Evolutionary conservation across 2,797 vertebrate species (phyloP).

Genomic region (Anas acuta): DNA sequence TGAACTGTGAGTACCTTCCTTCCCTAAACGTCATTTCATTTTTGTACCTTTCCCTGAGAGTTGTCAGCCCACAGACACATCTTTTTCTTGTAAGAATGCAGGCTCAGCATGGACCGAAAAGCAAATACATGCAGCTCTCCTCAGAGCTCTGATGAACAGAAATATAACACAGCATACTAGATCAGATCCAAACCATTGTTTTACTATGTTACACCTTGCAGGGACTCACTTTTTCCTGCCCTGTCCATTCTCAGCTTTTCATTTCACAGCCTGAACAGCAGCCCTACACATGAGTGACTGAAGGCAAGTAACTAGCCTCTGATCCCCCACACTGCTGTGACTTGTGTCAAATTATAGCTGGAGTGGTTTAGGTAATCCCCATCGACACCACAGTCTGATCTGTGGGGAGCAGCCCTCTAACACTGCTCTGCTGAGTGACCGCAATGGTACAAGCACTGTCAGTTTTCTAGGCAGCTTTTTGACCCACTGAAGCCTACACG

Average conservation of each 20-base stretch:
- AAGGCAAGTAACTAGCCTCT: neutral
- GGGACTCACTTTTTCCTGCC: neutral
- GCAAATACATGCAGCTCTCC: neutral
- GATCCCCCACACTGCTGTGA: neutral
- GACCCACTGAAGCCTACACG: neutral
- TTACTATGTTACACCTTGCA: neutral
- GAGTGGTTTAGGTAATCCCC: neutral
- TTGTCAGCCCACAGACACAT: neutral
- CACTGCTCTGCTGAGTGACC: neutral
- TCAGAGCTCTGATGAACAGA: neutral
- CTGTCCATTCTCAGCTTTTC: neutral
- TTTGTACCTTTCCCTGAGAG: neutral
- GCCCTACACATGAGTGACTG: neutral
- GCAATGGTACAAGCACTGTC: neutral
- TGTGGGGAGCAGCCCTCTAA: conserved; percentile 11
- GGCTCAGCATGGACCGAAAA: neutral
- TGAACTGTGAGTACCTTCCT: neutral
- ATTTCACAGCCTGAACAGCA: neutral
- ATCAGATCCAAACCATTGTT: neutral
- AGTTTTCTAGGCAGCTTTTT: conserved; percentile 23
- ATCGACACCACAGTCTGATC: neutral
- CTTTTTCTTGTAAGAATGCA: neutral
- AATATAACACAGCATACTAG: rapidly evolving
- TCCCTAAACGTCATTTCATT: neutral
- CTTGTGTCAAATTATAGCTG: neutral